Percentiles rank a stretch among this genome's conserved stretches.
Conservation (phyloP, 2,888 invertebrate genomes). For the Callyntrura sp. region DNA sequence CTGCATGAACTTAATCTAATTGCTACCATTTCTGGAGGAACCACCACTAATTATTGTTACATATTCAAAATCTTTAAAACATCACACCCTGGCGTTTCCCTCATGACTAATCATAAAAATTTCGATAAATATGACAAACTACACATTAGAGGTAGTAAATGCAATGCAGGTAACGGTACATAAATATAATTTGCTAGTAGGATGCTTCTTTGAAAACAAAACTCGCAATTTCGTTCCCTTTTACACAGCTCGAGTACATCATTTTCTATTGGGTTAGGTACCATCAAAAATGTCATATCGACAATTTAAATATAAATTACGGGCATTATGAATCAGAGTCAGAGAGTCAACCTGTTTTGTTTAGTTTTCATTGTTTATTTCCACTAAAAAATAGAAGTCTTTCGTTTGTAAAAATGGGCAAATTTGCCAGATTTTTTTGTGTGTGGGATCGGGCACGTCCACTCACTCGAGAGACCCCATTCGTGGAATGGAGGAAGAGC, state of each 20-base stretch:
- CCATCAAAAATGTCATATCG: too few species aligned
- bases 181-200: too few species aligned
- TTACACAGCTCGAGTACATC: neutral
- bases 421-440: constrained; percentile 37
- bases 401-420: neutral
- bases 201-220: neutral
- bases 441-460: constrained; percentile 58
- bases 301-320: too few species aligned
- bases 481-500: constrained; percentile 34
- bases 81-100: neutral
- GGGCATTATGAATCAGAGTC: too few species aligned
- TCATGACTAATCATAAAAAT: too few species aligned
- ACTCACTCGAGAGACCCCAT: constrained; percentile 20
- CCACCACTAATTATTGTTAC: neutral
- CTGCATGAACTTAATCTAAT: neutral
- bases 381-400: constrained; percentile 5
- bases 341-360: neutral
- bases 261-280: too few species aligned
- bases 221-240: too few species aligned
- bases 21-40: neutral
- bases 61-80: neutral
- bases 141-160: too few species aligned
- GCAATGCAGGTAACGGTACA: too few species aligned
- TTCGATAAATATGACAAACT: too few species aligned
- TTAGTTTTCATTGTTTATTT: neutral